Evolutionary conservation across 2,113 vertebrate genomes (phyloP).

Genomic region (Glaucidium brasilianum): DNA sequence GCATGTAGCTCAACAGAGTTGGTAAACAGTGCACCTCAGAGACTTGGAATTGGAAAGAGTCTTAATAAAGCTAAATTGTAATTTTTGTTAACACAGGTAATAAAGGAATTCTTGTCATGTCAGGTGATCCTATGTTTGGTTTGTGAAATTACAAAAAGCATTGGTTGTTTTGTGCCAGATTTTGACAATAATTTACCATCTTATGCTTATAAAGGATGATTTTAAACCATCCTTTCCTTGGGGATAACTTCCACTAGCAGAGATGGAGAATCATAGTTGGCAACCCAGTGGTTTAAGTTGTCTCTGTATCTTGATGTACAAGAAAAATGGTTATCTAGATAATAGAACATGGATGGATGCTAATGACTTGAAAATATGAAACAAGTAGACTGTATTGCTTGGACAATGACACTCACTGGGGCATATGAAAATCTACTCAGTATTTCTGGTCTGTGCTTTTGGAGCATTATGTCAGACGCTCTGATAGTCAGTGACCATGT

Average conservation of each 20-base stretch:
- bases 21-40: neutral
- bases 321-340: neutral
- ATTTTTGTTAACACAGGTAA: neutral
- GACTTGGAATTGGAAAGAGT: neutral
- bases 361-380: neutral
- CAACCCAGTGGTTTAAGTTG: neutral
- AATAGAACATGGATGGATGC: neutral
- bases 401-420: neutral
- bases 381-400: neutral
- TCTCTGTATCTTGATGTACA: neutral
- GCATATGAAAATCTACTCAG: neutral
- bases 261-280: neutral
- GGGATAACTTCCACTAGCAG: accelerated
- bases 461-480: neutral
- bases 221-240: neutral
- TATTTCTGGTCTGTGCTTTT: neutral
- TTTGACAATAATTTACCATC: neutral
- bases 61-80: neutral
- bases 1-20: neutral
- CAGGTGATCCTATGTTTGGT: neutral
- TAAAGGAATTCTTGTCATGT: neutral
- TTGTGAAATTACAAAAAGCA: neutral
- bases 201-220: neutral
- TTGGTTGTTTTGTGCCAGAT: neutral
- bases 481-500: neutral